Conservation (phyloP, 2,797 vertebrate genomes). For the Corythornis leucogaster region DNA sequence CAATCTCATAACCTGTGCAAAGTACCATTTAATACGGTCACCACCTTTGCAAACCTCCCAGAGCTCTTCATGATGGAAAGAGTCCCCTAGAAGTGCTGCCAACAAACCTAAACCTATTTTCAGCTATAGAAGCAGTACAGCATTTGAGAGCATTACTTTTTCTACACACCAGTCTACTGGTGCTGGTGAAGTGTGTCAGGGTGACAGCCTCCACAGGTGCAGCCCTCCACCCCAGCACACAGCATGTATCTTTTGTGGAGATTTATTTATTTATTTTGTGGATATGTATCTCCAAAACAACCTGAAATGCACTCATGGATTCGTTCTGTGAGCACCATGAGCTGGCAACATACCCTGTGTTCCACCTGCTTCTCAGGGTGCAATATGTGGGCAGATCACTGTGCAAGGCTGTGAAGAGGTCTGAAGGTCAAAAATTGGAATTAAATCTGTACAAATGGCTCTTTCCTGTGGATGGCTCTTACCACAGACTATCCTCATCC, state of each 20-base stretch:
- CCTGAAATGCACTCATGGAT: fast-evolving
- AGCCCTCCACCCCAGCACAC: background rate
- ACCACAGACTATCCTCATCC: background rate
- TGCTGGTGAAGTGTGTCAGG: background rate
- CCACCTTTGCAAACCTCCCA: background rate
- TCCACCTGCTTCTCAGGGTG: background rate
- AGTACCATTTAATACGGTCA: background rate
- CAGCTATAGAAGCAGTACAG: background rate
- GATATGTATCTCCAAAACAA: background rate
- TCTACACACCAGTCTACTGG: background rate
- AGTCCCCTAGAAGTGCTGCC: background rate
- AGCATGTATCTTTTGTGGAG: too few relatives aligned
- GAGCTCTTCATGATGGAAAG: background rate
- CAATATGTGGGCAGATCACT: fast-evolving
- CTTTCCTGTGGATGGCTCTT: background rate
- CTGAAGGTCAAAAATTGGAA: background rate
- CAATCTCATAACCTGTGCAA: background rate
- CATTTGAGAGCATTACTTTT: background rate
- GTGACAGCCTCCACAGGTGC: background rate
- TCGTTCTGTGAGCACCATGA: background rate
- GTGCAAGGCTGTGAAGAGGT: background rate
- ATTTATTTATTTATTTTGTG: too few relatives aligned
- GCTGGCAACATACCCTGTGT: background rate
- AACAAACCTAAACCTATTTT: background rate
- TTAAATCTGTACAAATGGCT: background rate